Percentiles rank a stretch among this genome's conserved stretches.
These are phyloP conservation scores for Lerema accius DNA, from an alignment of 1,140 invertebrate genomes.

Conservation along the genomic window DNA sequence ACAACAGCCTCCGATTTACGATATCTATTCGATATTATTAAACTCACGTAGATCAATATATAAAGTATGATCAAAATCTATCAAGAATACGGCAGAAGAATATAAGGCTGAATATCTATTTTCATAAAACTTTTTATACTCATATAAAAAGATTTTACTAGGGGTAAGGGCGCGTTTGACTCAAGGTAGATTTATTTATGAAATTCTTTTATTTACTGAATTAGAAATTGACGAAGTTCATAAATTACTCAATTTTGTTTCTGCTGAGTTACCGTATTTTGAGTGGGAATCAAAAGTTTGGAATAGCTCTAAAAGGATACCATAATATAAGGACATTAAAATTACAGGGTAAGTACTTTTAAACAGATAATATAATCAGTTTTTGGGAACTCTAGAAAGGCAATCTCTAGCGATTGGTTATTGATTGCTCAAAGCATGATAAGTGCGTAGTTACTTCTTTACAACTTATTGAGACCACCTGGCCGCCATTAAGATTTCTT, in stretches of 20 bases:
- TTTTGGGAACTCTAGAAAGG: background rate
- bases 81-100: slow-evolving; percentile 25
- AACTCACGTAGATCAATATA: slow-evolving; percentile 19
- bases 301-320: too few relatives aligned
- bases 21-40: slow-evolving; percentile 21
- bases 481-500: slow-evolving; percentile 33
- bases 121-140: slow-evolving; percentile 28
- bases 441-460: background rate
- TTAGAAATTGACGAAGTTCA: slow-evolving; percentile 11
- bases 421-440: too few relatives aligned
- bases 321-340: too few relatives aligned
- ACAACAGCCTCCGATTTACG: too few relatives aligned
- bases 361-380: too few relatives aligned
- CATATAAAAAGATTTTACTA: slow-evolving; percentile 24
- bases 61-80: slow-evolving; percentile 31
- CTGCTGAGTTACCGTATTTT: background rate
- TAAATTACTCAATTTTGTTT: background rate
- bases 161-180: slow-evolving; percentile 12
- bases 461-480: slow-evolving; percentile 25
- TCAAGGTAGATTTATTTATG: slow-evolving; percentile 6
- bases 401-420: background rate
- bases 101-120: slow-evolving; percentile 23
- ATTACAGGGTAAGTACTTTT: too few relatives aligned
- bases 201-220: slow-evolving; percentile 11
- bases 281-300: too few relatives aligned